These are phyloP conservation scores for Orbicella faveolata DNA, from an alignment of 64 coral and sea anemone species.

Conservation along the genomic window DNA sequence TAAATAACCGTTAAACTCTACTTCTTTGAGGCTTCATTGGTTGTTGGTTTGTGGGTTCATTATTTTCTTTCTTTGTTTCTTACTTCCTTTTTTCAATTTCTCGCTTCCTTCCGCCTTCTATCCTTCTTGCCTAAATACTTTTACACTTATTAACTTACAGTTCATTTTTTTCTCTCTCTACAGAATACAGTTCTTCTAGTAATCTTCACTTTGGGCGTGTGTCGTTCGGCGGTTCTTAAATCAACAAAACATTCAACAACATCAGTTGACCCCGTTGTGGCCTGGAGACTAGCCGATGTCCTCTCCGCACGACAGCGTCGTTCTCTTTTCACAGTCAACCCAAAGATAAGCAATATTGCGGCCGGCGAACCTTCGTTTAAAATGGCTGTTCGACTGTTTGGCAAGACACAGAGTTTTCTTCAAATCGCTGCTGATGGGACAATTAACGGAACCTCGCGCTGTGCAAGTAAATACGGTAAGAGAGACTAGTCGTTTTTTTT, in stretches of 20 bases:
- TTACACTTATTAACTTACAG: not conserved
- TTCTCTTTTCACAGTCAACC: not conserved
- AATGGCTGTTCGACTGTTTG: constrained; percentile 11
- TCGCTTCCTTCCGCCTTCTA: not conserved
- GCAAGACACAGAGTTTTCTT: constrained; percentile 29
- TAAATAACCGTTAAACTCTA: too few species aligned
- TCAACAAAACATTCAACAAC: not conserved
- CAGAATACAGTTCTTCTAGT: not conserved
- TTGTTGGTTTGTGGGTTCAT: too few species aligned
- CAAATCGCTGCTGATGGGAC: constrained; percentile 31
- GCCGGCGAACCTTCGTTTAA: not conserved
- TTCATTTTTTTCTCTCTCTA: not conserved
- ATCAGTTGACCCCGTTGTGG: not conserved
- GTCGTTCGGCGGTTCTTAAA: constrained; percentile 15
- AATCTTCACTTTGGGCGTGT: not conserved
- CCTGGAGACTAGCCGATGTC: not conserved
- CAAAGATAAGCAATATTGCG: not conserved
- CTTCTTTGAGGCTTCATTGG: too few species aligned
- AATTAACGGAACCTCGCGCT: constrained; percentile 11
- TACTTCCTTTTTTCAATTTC: too few species aligned
- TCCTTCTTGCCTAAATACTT: not conserved
- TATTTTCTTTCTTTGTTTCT: too few species aligned
- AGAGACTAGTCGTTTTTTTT: not conserved
- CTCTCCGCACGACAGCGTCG: not conserved
- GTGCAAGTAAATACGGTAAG: constrained; percentile 35